These are phyloP conservation scores for Centropristis striata DNA, from an alignment of 2,113 vertebrate genomes.

Conservation along the genomic window DNA sequence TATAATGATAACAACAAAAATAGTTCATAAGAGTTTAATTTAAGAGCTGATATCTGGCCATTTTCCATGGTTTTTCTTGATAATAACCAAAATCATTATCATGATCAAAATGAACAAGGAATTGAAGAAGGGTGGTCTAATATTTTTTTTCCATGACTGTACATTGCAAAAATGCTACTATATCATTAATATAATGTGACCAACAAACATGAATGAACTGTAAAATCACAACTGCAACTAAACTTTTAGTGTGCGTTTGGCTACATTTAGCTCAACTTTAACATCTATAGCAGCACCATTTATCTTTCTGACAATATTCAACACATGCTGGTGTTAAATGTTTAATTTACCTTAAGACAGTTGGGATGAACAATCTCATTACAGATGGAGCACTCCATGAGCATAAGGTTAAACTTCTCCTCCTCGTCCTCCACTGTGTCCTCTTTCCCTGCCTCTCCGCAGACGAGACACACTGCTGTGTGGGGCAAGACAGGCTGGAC, in stretches of 20 bases:
- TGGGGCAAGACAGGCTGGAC: conserved; percentile 95
- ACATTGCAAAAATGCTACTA: too few relatives aligned
- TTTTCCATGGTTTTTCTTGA: too few relatives aligned
- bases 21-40: too few relatives aligned
- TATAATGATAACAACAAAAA: too few relatives aligned
- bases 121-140: too few relatives aligned
- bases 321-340: not conserved
- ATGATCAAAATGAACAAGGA: too few relatives aligned
- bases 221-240: too few relatives aligned
- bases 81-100: too few relatives aligned
- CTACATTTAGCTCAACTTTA: not conserved
- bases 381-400: conserved; percentile 99
- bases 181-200: too few relatives aligned
- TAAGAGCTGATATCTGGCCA: too few relatives aligned
- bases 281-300: not conserved
- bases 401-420: conserved; percentile 96
- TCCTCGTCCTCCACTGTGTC: conserved; percentile 95
- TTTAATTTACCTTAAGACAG: conserved; percentile 93
- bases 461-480: conserved; percentile 96
- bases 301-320: not conserved
- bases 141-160: too few relatives aligned
- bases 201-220: not conserved
- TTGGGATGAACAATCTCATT: conserved; percentile 98
- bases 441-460: conserved; percentile 97
- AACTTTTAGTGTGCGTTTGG: not conserved